Conservation (phyloP, 2,888 invertebrate species). For the Heliconius aoede region DNA sequence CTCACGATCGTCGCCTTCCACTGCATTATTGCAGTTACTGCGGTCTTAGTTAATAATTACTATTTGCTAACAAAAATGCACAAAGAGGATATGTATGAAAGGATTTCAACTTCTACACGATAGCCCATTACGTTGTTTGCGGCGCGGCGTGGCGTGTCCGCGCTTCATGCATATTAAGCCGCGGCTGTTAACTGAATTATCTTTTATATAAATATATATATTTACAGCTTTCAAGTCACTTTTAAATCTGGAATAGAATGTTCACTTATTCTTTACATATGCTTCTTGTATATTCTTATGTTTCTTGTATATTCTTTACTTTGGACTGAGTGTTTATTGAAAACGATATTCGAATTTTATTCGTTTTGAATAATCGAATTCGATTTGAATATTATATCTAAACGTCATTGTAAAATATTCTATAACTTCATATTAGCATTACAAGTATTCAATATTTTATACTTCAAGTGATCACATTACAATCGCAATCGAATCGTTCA, state of each 20-base stretch:
- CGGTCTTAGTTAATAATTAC: not conserved
- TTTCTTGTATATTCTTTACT: too few species aligned
- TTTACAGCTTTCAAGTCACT: not conserved
- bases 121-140: not conserved
- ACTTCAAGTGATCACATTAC: conserved; percentile 19
- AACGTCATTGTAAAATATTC: not conserved
- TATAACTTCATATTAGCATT: conserved; percentile 15
- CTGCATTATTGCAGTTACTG: not conserved
- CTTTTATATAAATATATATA: conserved; percentile 9
- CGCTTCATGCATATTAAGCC: conserved; percentile 15
- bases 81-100: not conserved
- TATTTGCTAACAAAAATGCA: not conserved
- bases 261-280: not conserved
- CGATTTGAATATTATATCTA: too few species aligned
- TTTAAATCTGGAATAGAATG: not conserved
- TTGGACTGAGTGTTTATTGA: too few species aligned
- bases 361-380: too few species aligned
- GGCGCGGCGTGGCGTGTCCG: conserved; percentile 12
- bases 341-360: too few species aligned
- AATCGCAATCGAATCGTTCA: conserved; percentile 23
- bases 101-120: conserved; percentile 5
- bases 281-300: too few species aligned
- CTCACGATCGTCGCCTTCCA: not conserved
- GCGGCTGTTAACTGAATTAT: conserved; percentile 19
- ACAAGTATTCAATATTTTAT: not conserved